A percentile compares a stretch with the other conserved stretches of the same genome.
Conservation (phyloP, 2,797 vertebrate genomes). For the Sebastiscus tertius region DNA sequence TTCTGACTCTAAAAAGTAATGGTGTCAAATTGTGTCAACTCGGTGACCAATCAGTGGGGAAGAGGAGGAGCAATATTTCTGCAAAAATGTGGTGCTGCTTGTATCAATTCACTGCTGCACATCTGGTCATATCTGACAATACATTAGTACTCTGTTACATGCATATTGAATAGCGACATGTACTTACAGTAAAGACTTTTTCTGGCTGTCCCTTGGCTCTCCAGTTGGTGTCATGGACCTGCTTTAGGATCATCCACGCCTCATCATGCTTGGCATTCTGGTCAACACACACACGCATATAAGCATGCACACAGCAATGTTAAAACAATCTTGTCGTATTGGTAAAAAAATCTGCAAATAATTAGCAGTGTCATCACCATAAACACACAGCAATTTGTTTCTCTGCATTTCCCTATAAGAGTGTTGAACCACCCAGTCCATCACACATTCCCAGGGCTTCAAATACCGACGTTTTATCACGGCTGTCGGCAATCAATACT, state of each 20-base stretch:
- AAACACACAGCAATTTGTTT: not conserved
- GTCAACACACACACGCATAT: constrained; percentile 15
- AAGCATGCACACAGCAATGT: not conserved
- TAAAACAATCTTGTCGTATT: not conserved
- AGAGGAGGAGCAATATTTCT: not conserved
- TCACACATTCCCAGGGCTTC: too few relatives aligned
- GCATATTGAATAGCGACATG: not conserved
- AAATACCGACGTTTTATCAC: too few relatives aligned
- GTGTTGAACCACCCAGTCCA: too few relatives aligned
- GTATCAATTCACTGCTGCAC: not conserved
- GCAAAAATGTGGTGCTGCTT: not conserved
- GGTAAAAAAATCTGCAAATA: not conserved
- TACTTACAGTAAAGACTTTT: constrained; percentile 93
- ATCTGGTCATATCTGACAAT: not conserved
- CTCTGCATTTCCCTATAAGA: not conserved
- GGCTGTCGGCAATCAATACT: too few relatives aligned
- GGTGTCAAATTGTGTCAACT: not conserved
- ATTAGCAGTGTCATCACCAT: not conserved
- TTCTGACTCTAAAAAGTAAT: not conserved
- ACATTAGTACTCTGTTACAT: not conserved
- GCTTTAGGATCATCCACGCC: constrained; percentile 99
- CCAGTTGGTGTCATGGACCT: constrained; percentile 97
- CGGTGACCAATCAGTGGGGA: not conserved
- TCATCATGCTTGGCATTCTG: constrained; percentile 96
- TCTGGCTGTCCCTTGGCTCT: constrained; percentile 94